These are phyloP conservation scores for Drosophila gunungcola DNA, from an alignment of 1,140 invertebrate species.

Conservation along the genomic window DNA sequence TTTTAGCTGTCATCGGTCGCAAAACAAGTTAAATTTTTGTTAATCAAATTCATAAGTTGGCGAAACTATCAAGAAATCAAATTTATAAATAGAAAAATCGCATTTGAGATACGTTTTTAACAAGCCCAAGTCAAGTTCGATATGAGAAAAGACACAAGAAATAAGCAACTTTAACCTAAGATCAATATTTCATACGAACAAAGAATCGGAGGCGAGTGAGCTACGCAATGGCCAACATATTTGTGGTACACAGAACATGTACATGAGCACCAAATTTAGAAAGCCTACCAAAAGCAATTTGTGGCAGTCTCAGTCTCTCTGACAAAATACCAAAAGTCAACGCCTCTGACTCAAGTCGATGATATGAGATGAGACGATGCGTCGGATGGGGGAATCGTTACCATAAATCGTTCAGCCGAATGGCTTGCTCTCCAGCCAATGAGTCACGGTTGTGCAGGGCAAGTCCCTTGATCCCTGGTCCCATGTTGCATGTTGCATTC, in stretches of 20 bases:
- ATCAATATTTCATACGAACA: constrained; percentile 37
- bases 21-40: constrained; percentile 75
- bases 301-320: constrained; percentile 20
- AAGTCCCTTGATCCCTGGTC: constrained; percentile 49
- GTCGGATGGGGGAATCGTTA: constrained; percentile 25
- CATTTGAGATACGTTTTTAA: constrained; percentile 49
- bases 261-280: constrained; percentile 67
- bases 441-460: constrained; percentile 41
- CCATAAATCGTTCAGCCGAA: constrained; percentile 41
- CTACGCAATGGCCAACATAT: constrained; percentile 20
- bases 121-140: constrained; percentile 47
- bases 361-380: constrained; percentile 12
- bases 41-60: constrained; percentile 71
- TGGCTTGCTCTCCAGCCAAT: constrained; percentile 13
- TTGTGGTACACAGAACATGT: constrained; percentile 19
- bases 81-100: constrained; percentile 43
- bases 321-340: constrained; percentile 49
- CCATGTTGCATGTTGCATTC: constrained; percentile 56
- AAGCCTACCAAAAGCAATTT: constrained; percentile 60
- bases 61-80: constrained; percentile 47
- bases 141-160: constrained; percentile 14
- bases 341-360: constrained; percentile 38
- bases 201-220: constrained; percentile 25
- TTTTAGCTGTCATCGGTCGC: constrained; percentile 49
- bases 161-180: constrained; percentile 26